Evolutionary conservation across 2,113 vertebrate species (phyloP), one percentile per base, ranked within the genome.

Genomic region (Dipodomys spectabilis): DNA sequence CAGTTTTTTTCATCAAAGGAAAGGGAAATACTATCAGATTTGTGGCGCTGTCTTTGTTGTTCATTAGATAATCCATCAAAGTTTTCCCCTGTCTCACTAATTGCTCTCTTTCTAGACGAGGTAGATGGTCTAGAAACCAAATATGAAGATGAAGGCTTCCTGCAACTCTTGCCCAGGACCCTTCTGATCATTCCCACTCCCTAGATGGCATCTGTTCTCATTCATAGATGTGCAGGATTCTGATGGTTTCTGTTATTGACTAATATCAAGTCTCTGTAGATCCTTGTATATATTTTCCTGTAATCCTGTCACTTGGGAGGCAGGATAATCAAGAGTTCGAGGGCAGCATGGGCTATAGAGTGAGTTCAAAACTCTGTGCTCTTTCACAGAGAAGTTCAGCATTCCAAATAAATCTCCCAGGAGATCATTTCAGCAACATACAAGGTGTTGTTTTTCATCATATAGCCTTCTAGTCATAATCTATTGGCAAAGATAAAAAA

Each of bases 401-500:
- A 99, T 99, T n/a, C 99, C 99, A 97, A 99, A 99, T 87, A 99
- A 98, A 85, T 98, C 98, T 69, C 99, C 99, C 93, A 99, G 98
- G 92, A 98, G 98, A 97, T 99, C 99, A 96, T 99, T 98, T 97
- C 98, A 98, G 95, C 99, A 99, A 98, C 99, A 99, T 65, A 99
- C 99, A 88, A 99, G 99, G 98, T 99, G 99, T 94, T 99, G 99
- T 96, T 98, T 99, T 98, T 99, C 98, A 98, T 99, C 99, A 91
- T 99, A 99, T 49, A 99, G 98, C 97, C 99, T 98, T 96, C 99
- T 99, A 97, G 99, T 98, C 98, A 99, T 99, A 97, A 99, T 99
- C 98, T 99, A 99, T 95, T 99, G 99, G 86, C 99, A 99, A 96
- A 99, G 98, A 98, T 99, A 99, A 98, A 99, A 99, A 98, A 99